Evolutionary conservation across 2,113 vertebrate genomes (phyloP), one percentile per base, ranked within the genome.

Genomic region (Chaetops frenatus): DNA sequence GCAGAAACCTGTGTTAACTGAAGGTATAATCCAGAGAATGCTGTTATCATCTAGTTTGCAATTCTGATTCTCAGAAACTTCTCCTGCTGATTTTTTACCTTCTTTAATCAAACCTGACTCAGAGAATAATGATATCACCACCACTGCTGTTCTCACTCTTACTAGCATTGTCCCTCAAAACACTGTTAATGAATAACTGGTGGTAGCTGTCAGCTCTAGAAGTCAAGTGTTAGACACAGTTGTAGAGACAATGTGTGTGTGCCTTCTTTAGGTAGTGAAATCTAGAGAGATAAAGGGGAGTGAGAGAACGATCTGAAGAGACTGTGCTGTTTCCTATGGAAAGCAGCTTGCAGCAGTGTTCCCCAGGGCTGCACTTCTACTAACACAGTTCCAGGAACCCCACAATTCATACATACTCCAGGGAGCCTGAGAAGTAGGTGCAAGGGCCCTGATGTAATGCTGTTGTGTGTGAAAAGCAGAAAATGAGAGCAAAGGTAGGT

Each of bases 21-120:
- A 79, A 56, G 60, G 50, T 38, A 36, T 47, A 88, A 81, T 40
- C 47, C 54, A 88, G 56, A 93, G 70, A 88, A 86, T 36, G 66
- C 27, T 77, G 36, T 56, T 91, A 48, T 35, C 64, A 77, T 42
- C 48, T 87, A 4, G 57, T 96, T 92, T 91, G 60, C 51, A 86
- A 79, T 86, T 83, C 62, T 88, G 65, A 88, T 70, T 80, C 70
- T 93, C 86, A 94, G 66, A 94, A 76, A 22, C 36, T 88, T 60
- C 69, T 88, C 35, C 29, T 88, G 81, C 48, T 50, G 54, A 65
- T 78, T 84, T 96, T 91, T 91, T 77, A 94, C 80, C 69, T 91
- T 86, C 53, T 61, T 92, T 92, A 95, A 93, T 77, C 71, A 94
- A 91, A 92, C 50, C 64, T 94, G 90, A 86, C 90, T 95, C 91